phyloP scores from a whole-genome alignment of 2,113 vertebrate species.

The Emydocephalus ijimae region DNA sequence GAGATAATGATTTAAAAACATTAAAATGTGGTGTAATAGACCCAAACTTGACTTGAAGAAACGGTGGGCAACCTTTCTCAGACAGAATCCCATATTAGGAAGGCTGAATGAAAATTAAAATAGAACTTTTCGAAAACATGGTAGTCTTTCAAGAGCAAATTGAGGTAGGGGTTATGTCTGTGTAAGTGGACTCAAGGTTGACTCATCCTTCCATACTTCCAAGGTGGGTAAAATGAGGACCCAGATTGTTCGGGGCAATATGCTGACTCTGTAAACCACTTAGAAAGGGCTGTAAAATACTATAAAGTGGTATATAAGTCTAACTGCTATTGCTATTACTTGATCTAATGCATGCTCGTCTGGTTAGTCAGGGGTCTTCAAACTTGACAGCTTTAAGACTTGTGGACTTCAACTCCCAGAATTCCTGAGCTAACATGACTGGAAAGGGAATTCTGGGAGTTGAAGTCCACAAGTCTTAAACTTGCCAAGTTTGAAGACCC shows the following conservation, averaged over 20 bases:
- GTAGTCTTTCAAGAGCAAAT: not conserved
- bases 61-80: not conserved
- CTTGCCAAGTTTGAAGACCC: too few species aligned
- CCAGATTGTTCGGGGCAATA: not conserved
- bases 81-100: not conserved
- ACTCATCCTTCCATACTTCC: not conserved
- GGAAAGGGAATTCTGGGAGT: too few species aligned
- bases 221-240: not conserved
- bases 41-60: not conserved
- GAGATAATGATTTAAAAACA: not conserved
- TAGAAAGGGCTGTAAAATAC: not conserved
- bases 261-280: not conserved
- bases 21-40: not conserved
- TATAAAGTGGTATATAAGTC: too few species aligned
- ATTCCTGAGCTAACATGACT: too few species aligned
- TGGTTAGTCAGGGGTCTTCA: not conserved
- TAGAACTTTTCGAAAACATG: not conserved
- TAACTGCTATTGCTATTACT: too few species aligned
- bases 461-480: too few species aligned
- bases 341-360: not conserved
- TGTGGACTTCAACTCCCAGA: too few species aligned
- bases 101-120: not conserved
- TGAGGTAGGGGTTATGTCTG: not conserved
- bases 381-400: too few species aligned
- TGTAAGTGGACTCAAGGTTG: not conserved